Evolutionary conservation across 2,888 invertebrate species (phyloP).

Genomic region (Apoderus coryli): DNA sequence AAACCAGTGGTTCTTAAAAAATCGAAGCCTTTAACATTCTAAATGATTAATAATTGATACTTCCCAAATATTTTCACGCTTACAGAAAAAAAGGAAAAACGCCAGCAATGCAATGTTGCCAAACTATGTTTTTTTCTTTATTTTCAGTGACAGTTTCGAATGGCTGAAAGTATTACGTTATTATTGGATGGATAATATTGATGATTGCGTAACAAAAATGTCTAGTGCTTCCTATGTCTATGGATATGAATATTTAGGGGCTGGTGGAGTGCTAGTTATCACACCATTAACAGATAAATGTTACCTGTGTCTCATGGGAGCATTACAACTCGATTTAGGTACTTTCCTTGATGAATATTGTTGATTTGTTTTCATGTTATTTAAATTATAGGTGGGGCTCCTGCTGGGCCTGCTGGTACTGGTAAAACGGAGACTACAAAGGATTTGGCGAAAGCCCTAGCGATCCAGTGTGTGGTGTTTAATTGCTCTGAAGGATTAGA

Average conservation of each 20-base stretch:
- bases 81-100: no score
- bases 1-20: no score
- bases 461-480: constrained; percentile 83
- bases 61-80: no score
- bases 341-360: constrained; percentile 9
- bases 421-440: constrained; percentile 88
- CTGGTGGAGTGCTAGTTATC: constrained; percentile 70
- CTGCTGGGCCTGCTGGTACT: constrained; percentile 78
- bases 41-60: no score
- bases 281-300: constrained; percentile 82
- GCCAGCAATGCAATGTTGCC: no score
- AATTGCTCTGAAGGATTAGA: constrained; percentile 74
- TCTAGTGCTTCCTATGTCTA: constrained; percentile 73
- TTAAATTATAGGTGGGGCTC: constrained; percentile 53
- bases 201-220: constrained; percentile 70
- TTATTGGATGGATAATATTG: constrained; percentile 68
- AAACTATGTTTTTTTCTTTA: not conserved
- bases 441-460: constrained; percentile 74
- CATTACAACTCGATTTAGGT: constrained; percentile 69
- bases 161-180: constrained; percentile 86
- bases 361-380: not conserved
- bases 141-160: constrained; percentile 55
- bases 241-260: constrained; percentile 84
- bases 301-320: constrained; percentile 82
- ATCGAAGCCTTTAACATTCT: no score